Conservation (phyloP, 2,888 invertebrate genomes). For the Caenorhabditis sp. region DNA sequence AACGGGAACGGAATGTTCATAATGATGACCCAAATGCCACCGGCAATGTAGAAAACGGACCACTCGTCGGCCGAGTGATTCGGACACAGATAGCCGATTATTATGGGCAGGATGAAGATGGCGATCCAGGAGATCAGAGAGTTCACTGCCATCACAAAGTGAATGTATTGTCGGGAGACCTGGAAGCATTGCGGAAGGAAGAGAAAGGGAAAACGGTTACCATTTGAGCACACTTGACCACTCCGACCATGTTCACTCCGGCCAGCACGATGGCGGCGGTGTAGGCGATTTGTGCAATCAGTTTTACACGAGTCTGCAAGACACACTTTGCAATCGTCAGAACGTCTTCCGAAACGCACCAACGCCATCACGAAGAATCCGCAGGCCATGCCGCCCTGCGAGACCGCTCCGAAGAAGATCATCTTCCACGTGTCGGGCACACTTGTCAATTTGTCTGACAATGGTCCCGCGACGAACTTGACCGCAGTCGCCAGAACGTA, state of each 20-base stretch:
- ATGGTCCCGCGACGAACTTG: slow-evolving; percentile 51
- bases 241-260: slow-evolving; percentile 71
- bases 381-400: slow-evolving; percentile 43
- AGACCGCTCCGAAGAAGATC: slow-evolving; percentile 52
- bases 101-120: slow-evolving; percentile 43
- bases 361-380: slow-evolving; percentile 55
- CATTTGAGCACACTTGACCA: slow-evolving; percentile 65
- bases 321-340: neutral
- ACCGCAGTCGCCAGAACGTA: slow-evolving; percentile 34
- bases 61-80: slow-evolving; percentile 43
- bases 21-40: slow-evolving; percentile 36
- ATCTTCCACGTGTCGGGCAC: slow-evolving; percentile 48
- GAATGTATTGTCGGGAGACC: slow-evolving; percentile 54
- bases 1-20: slow-evolving; percentile 49
- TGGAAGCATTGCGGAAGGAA: slow-evolving; percentile 16
- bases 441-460: slow-evolving; percentile 53
- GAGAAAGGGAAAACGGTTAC: slow-evolving; percentile 13
- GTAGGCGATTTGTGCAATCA: slow-evolving; percentile 67
- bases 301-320: slow-evolving; percentile 49
- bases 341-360: slow-evolving; percentile 23
- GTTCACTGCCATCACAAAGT: slow-evolving; percentile 57
- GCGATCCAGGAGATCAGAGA: slow-evolving; percentile 43
- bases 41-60: slow-evolving; percentile 36
- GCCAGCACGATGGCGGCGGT: slow-evolving; percentile 65
- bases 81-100: slow-evolving; percentile 40